phyloP scores from a whole-genome alignment of 2,797 vertebrate genomes.

The Takifugu rubripes region DNA sequence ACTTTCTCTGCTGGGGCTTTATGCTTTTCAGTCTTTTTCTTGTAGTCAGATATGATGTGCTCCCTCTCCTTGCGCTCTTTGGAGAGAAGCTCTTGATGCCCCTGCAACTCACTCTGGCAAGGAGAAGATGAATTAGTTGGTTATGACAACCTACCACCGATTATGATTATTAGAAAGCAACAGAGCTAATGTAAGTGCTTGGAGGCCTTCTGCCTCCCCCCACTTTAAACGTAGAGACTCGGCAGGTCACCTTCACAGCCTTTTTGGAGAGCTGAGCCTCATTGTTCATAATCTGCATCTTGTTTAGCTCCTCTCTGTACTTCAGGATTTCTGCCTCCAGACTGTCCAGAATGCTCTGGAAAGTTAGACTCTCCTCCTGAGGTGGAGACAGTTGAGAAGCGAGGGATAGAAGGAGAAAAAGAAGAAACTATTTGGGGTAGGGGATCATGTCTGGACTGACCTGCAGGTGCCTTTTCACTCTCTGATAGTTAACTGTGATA shows the following conservation, averaged over 20 bases:
- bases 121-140: not conserved
- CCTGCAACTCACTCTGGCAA: conserved; percentile 77
- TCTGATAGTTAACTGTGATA: conserved; percentile 76
- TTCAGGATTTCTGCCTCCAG: conserved; percentile 78
- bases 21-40: conserved; percentile 76
- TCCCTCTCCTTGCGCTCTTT: conserved; percentile 81
- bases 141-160: not conserved
- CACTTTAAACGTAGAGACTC: not conserved
- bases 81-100: conserved; percentile 74
- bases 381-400: not conserved
- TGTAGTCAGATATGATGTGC: conserved; percentile 67
- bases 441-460: conserved; percentile 56
- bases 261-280: conserved; percentile 76
- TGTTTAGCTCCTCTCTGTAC: conserved; percentile 71
- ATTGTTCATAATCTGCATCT: conserved; percentile 74
- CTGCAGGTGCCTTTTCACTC: conserved; percentile 82
- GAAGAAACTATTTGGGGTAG: not conserved
- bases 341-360: conserved; percentile 73
- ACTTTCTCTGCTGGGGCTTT: conserved; percentile 75
- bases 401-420: not conserved
- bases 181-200: too few relatives aligned
- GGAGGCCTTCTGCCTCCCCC: not conserved
- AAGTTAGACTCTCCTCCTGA: conserved; percentile 84
- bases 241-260: conserved; percentile 72
- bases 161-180: not conserved